These are phyloP conservation scores for Athrips mouffetella DNA, from an alignment of 2,888 invertebrate species.

Conservation along the genomic window DNA sequence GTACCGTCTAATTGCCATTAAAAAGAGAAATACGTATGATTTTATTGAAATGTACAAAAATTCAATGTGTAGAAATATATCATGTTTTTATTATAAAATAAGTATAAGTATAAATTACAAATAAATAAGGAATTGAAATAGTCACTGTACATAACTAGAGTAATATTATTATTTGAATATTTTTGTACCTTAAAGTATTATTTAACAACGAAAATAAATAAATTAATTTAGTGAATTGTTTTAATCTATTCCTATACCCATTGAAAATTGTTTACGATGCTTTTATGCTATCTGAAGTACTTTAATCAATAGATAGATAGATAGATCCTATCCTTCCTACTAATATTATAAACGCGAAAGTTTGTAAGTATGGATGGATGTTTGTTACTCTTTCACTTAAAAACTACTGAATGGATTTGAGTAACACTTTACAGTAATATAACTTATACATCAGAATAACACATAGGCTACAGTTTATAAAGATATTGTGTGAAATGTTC, in stretches of 20 bases:
- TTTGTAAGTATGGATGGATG: no score
- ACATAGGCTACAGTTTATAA: no score
- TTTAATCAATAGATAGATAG: no score
- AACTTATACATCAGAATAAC: no score
- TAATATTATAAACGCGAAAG: no score
- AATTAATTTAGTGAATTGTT: neutral
- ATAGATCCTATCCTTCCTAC: no score
- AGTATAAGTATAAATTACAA: neutral
- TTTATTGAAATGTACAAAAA: conserved; percentile 23
- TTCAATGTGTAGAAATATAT: conserved; percentile 14
- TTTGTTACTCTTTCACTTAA: no score
- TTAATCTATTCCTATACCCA: neutral
- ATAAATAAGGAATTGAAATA: conserved; percentile 9
- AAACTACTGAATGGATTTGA: no score
- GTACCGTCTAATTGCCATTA: conserved; percentile 16
- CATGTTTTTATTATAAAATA: neutral
- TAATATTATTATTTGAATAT: conserved; percentile 37
- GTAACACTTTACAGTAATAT: no score
- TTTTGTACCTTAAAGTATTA: conserved; percentile 56
- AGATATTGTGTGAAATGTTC: no score
- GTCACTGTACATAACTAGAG: conserved; percentile 25
- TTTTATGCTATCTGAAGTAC: no score
- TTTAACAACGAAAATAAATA: conserved; percentile 39
- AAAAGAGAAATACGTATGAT: neutral
- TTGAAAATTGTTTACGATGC: no score